Base-by-base conservation (phyloP, 92 coral and sea anemone species). In the Blastomussa wellsi region DNA sequence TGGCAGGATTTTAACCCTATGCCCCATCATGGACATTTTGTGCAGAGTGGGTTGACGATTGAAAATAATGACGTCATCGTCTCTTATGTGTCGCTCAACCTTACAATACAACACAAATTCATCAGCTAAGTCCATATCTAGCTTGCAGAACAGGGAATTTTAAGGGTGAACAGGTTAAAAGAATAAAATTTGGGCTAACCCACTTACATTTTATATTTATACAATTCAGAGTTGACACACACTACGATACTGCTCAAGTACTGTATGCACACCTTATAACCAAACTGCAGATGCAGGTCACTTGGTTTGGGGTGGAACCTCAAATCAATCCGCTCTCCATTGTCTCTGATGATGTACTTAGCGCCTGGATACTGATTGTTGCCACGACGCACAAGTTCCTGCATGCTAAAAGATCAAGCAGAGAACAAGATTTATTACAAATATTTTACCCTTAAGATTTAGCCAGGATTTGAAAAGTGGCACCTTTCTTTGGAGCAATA, bases 11-110 rank as follows among this genome's bases (percentile, higher is more conserved):
- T 97, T 97, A 12, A 97, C 97, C 67, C 98, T 91, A 82, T 97
- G 99, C 47, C 99, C 99, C 99, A 97, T 97, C 99, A 97, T 97
- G 72, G 99, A 97, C 99, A 97, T 97, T 94, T 97, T 97, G 87
- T 97, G 99, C 13, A 97, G 89, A 20, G 99, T 94, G 6, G 99
- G 99, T 79, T 97, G 99, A 64, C 99, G 99, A 79, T 97, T 97
- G 90, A 97, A 96, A 88, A 97, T 92, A 85, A 97, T 93, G 67
- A 97, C 90, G 86, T 97, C 99, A 65, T 97, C 89, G 83, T 97
- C 99, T 80, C 97, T 87, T 77, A 97, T 91, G 76, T 97, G 99
- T 78, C 99, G 84, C 55, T 97, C 99, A 81, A 97, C 99, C 98
- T 95, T 75, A 35, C 75, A 68, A 44, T 39, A 22, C 32, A 65